These are phyloP conservation scores for Apodemia zela DNA, from an alignment of 2,888 invertebrate genomes.

Conservation along the genomic window DNA sequence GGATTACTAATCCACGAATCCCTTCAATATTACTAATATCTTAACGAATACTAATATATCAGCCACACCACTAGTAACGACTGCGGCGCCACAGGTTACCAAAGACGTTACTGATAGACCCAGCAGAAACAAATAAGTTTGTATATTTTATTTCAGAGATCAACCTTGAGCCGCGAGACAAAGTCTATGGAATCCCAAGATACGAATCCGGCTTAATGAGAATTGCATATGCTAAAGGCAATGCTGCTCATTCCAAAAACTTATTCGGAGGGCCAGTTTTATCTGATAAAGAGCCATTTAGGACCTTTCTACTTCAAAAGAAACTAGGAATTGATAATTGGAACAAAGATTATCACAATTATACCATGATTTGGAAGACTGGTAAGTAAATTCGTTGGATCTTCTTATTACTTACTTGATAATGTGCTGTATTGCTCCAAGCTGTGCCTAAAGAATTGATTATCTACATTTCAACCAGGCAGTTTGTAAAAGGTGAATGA, in stretches of 20 bases:
- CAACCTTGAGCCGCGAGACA: slow-evolving; percentile 83
- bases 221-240: slow-evolving; percentile 86
- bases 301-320: slow-evolving; percentile 53
- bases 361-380: slow-evolving; percentile 84
- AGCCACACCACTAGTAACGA: no score
- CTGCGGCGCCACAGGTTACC: no score
- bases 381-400: slow-evolving; percentile 42
- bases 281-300: slow-evolving; percentile 64
- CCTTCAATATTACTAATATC: no score
- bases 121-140: no score
- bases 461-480: no score
- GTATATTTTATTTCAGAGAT: slow-evolving; percentile 74
- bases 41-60: no score
- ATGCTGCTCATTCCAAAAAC: slow-evolving; percentile 62
- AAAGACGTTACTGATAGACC: no score
- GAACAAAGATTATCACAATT: slow-evolving; percentile 84
- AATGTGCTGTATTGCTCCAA: no score
- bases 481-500: no score
- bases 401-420: no score
- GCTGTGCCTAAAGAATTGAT: no score
- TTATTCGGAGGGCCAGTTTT: slow-evolving; percentile 62
- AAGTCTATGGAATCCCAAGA: slow-evolving; percentile 81
- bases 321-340: slow-evolving; percentile 67
- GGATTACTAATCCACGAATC: no score
- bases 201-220: slow-evolving; percentile 87